These are phyloP conservation scores for Urocolius indicus DNA, from an alignment of 2,113 vertebrate species.

Conservation along the genomic window DNA sequence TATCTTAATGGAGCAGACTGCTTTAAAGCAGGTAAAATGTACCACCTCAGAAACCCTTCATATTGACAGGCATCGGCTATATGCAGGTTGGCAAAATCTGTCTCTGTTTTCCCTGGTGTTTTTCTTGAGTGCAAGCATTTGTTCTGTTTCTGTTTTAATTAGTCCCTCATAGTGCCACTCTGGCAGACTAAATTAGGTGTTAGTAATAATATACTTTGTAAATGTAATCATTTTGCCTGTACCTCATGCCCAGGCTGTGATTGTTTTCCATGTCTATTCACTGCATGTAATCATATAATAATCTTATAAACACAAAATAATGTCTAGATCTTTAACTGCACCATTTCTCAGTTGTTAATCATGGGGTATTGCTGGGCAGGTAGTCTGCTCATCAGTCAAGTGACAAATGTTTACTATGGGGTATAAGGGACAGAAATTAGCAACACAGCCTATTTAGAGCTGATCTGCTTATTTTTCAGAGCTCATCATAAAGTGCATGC, in stretches of 20 bases:
- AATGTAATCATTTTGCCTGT: not conserved
- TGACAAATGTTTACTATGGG: not conserved
- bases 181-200: slow-evolving; percentile 39
- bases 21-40: not conserved
- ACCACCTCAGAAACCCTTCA: not conserved
- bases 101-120: not conserved
- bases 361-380: not conserved
- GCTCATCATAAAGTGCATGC: not conserved
- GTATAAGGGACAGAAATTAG: not conserved
- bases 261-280: not conserved
- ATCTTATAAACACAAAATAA: not conserved
- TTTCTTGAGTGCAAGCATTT: slow-evolving; percentile 32
- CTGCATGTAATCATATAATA: not conserved
- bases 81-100: slow-evolving; percentile 8
- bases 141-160: slow-evolving; percentile 50
- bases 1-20: not conserved
- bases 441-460: not conserved
- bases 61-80: not conserved
- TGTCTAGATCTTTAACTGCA: not conserved
- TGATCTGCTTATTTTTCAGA: not conserved
- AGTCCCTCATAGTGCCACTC: not conserved
- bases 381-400: not conserved
- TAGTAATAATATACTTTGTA: slow-evolving; percentile 11
- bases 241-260: not conserved
- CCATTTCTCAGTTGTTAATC: not conserved